Conservation (phyloP, 2,888 invertebrate species). For the Ornithoptera priamus region DNA sequence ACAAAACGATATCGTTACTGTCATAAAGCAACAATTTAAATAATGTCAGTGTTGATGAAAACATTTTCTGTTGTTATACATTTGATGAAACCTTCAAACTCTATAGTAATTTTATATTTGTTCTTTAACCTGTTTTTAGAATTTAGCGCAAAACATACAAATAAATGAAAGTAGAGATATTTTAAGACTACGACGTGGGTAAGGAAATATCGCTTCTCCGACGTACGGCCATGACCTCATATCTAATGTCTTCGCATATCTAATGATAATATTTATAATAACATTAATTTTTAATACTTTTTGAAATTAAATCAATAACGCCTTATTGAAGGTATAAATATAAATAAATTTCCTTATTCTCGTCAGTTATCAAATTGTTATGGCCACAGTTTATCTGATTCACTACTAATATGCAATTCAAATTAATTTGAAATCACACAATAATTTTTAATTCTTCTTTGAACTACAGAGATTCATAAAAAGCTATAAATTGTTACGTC, state of each 20-base stretch:
- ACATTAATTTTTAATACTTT: too few relatives aligned
- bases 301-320: too few relatives aligned
- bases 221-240: slow-evolving; percentile 23
- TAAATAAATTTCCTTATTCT: too few relatives aligned
- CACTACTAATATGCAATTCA: too few relatives aligned
- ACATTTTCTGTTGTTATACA: neutral
- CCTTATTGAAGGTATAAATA: too few relatives aligned
- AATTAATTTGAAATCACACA: too few relatives aligned
- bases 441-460: too few relatives aligned
- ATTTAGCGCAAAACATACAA: slow-evolving; percentile 17
- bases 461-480: too few relatives aligned
- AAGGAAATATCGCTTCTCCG: slow-evolving; percentile 12
- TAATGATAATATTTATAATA: neutral
- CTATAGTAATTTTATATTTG: neutral
- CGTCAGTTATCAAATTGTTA: too few relatives aligned
- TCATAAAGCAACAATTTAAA: slow-evolving; percentile 1
- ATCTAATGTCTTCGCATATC: slow-evolving; percentile 3
- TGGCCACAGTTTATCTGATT: too few relatives aligned
- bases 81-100: slow-evolving; percentile 2
- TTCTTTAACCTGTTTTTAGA: slow-evolving; percentile 1
- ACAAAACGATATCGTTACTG: slow-evolving; percentile 3
- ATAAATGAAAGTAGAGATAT: slow-evolving; percentile 24
- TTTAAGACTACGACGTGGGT: slow-evolving; percentile 9
- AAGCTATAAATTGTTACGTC: too few relatives aligned
- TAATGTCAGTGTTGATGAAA: slow-evolving; percentile 3